Conservation (phyloP, 2,888 invertebrate species). For the Chloromyia formosa region DNA sequence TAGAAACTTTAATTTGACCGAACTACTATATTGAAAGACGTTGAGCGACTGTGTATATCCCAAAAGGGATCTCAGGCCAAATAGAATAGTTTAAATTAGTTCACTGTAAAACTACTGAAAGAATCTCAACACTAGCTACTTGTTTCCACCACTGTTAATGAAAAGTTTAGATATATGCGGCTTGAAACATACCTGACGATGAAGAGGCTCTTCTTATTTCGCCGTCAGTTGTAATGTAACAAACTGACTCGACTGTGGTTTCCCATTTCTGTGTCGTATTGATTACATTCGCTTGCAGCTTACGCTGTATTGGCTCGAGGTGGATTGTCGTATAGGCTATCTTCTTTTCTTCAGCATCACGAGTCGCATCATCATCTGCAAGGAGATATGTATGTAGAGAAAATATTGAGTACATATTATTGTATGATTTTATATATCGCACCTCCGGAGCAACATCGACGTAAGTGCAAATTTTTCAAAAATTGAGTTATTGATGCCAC, state of each 20-base stretch:
- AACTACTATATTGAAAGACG: too few relatives aligned
- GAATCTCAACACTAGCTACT: too few relatives aligned
- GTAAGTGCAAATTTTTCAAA: too few relatives aligned
- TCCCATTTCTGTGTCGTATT: constrained; percentile 64
- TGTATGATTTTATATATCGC: too few relatives aligned
- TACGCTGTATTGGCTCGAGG: constrained; percentile 45
- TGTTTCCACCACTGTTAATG: constrained; percentile 16
- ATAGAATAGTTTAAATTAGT: too few relatives aligned
- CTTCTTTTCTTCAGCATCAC: constrained; percentile 5
- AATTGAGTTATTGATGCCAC: too few relatives aligned
- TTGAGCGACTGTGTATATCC: too few relatives aligned
- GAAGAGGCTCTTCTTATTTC: constrained; percentile 29
- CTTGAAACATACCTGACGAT: constrained; percentile 45
- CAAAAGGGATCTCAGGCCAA: too few relatives aligned
- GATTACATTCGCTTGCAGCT: constrained; percentile 59
- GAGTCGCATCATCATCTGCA: constrained; percentile 34
- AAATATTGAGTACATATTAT: background rate
- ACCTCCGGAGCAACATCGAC: too few relatives aligned
- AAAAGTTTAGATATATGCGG: too few relatives aligned
- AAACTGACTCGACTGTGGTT: constrained; percentile 62
- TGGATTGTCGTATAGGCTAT: constrained; percentile 40
- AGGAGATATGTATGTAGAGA: background rate
- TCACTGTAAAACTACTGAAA: too few relatives aligned
- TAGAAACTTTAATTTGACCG: too few relatives aligned
- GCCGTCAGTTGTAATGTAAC: constrained; percentile 58